Evolutionary conservation across 2,888 invertebrate genomes (phyloP).

Genomic region (Drosophila sordidula): DNA sequence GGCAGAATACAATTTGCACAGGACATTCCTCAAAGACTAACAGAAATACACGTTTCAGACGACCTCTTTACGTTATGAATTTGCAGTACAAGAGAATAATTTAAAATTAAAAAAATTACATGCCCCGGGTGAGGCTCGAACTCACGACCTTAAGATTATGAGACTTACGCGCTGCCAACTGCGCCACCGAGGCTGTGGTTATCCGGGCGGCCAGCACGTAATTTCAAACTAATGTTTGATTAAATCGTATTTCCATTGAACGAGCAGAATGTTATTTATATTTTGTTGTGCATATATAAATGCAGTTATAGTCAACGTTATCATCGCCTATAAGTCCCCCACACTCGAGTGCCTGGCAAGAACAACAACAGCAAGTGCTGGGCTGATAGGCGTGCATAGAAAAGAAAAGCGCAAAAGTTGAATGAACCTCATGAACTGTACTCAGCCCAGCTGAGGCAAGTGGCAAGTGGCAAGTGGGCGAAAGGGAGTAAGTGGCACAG

Average conservation of each 20-base stretch:
- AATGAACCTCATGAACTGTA: conserved; percentile 56
- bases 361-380: conserved; percentile 32
- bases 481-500: conserved; percentile 17
- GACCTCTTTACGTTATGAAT: background rate
- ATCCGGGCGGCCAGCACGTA: conserved; percentile 34
- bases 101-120: conserved; percentile 47
- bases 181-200: conserved; percentile 84
- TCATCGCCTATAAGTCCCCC: conserved; percentile 6
- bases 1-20: background rate
- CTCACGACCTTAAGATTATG: conserved; percentile 85
- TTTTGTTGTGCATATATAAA: background rate
- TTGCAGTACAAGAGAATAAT: background rate
- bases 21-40: background rate
- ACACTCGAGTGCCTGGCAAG: conserved; percentile 6
- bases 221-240: background rate
- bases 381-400: conserved; percentile 43
- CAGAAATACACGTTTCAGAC: too few relatives aligned
- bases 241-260: too few relatives aligned
- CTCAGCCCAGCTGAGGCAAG: conserved; percentile 7
- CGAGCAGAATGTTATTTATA: background rate
- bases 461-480: conserved; percentile 33
- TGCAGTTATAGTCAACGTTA: conserved; percentile 10
- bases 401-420: conserved; percentile 68
- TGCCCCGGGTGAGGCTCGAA: conserved; percentile 85
- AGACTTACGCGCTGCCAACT: conserved; percentile 85